These are phyloP conservation scores for Acanthochromis polyacanthus DNA, from an alignment of 2,113 vertebrate genomes.

Conservation along the genomic window DNA sequence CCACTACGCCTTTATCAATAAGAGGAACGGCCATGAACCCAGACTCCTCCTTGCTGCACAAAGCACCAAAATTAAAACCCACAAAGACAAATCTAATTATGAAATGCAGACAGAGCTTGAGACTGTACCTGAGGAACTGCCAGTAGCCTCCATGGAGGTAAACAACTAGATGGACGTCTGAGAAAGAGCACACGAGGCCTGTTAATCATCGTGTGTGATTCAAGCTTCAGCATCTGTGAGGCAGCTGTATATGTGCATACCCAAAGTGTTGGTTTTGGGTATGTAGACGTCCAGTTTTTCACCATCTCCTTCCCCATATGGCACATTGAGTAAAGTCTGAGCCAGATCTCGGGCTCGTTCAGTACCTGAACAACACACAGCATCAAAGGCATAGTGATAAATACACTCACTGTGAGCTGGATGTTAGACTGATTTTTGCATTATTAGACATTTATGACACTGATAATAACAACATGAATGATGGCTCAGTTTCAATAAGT, in stretches of 20 bases:
- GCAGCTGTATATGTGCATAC: constrained; percentile 67
- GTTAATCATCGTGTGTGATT: background rate
- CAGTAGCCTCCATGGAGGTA: constrained; percentile 96
- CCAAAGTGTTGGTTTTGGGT: constrained; percentile 76
- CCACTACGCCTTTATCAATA: constrained; percentile 83
- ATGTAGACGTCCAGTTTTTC: constrained; percentile 93
- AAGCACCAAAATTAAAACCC: background rate
- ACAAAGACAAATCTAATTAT: background rate
- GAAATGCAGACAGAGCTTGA: background rate
- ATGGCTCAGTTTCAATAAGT: too few relatives aligned
- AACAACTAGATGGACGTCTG: constrained; percentile 88
- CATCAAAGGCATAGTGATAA: background rate
- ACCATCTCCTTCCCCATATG: constrained; percentile 85
- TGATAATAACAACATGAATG: too few relatives aligned
- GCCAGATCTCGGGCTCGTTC: constrained; percentile 75
- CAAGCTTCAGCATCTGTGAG: background rate
- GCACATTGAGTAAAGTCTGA: constrained; percentile 84
- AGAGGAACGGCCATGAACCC: constrained; percentile 90
- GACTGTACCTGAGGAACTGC: constrained; percentile 91
- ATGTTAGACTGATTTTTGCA: too few relatives aligned
- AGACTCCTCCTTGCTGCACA: constrained; percentile 90
- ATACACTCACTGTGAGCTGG: too few relatives aligned
- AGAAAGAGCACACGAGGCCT: constrained; percentile 21
- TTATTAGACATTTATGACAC: too few relatives aligned
- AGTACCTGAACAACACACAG: constrained; percentile 83